Conservation (phyloP, 2,797 vertebrate genomes). For the Nasua narica region DNA sequence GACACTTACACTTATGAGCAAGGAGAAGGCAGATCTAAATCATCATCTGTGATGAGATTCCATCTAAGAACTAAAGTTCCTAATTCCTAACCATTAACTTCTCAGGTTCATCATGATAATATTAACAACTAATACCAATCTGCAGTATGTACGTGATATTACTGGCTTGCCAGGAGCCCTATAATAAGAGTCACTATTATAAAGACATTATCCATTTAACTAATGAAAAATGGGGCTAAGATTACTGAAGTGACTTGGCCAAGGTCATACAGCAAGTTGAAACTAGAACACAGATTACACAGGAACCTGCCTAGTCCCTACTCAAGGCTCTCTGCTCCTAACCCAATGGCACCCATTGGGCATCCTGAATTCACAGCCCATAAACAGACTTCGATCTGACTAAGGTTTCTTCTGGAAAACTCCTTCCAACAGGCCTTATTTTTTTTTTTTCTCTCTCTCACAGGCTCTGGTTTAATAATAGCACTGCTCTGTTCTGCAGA, state of each 20-base stretch:
- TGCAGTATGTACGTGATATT: neutral
- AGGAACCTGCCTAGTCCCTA: neutral
- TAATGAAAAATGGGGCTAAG: neutral
- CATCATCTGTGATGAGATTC: neutral
- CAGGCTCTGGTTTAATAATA: neutral
- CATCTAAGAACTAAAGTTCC: neutral
- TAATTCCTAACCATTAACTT: neutral
- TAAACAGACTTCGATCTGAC: neutral
- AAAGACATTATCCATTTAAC: neutral
- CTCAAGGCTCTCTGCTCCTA: neutral
- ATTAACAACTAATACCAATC: neutral
- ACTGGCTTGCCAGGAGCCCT: neutral
- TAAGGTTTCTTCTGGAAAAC: neutral
- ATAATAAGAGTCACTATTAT: neutral
- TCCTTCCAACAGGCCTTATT: neutral
- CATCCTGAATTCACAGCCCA: neutral
- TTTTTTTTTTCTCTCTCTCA: neutral
- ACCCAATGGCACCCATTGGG: neutral
- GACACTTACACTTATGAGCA: neutral
- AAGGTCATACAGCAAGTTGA: neutral
- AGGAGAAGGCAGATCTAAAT: neutral
- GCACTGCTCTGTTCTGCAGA: neutral
- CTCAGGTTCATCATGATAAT: neutral
- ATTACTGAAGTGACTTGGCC: neutral
- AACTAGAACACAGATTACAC: neutral